Conservation (phyloP, 2,888 invertebrate species). For the Prenolepis imparis region DNA sequence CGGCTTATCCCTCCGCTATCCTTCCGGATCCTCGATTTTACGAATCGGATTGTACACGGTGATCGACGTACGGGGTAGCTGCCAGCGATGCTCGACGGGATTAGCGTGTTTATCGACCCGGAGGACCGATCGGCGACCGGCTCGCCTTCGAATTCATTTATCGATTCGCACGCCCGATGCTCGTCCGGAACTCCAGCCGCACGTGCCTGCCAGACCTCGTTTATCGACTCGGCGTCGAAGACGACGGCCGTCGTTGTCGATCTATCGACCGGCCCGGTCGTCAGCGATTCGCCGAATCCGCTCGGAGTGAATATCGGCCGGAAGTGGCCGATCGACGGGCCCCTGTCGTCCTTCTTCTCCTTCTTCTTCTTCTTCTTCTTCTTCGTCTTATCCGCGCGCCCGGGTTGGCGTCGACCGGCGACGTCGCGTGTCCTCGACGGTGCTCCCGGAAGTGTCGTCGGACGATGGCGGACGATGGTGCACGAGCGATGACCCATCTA, state of each 20-base stretch:
- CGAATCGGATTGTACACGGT: slow-evolving; percentile 4
- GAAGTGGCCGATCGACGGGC: slow-evolving; percentile 55
- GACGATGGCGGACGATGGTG: slow-evolving; percentile 59
- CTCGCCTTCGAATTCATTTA: slow-evolving; percentile 18
- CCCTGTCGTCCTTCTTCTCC: neutral
- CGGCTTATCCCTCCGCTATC: neutral
- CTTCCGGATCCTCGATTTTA: slow-evolving; percentile 14
- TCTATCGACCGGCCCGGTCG: slow-evolving; percentile 17
- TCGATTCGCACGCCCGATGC: slow-evolving; percentile 29
- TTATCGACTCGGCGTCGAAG: slow-evolving; percentile 3
- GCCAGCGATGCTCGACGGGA: slow-evolving; percentile 1
- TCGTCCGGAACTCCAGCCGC: slow-evolving; percentile 31
- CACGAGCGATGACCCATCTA: slow-evolving; percentile 78
- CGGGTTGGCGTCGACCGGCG: slow-evolving; percentile 33
- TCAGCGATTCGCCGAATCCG: slow-evolving; percentile 26
- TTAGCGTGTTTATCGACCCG: slow-evolving; percentile 18
- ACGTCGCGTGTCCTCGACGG: slow-evolving; percentile 32
- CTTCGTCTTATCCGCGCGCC: slow-evolving; percentile 20
- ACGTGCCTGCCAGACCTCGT: slow-evolving; percentile 17
- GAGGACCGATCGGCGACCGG: too few species aligned
- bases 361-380: too few species aligned
- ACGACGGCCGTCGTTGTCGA: neutral
- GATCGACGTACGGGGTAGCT: neutral
- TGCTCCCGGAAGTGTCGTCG: slow-evolving; percentile 68
- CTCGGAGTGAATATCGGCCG: neutral